These are phyloP conservation scores for Diarsia brunnea DNA, from an alignment of 2,888 invertebrate species.

Conservation along the genomic window DNA sequence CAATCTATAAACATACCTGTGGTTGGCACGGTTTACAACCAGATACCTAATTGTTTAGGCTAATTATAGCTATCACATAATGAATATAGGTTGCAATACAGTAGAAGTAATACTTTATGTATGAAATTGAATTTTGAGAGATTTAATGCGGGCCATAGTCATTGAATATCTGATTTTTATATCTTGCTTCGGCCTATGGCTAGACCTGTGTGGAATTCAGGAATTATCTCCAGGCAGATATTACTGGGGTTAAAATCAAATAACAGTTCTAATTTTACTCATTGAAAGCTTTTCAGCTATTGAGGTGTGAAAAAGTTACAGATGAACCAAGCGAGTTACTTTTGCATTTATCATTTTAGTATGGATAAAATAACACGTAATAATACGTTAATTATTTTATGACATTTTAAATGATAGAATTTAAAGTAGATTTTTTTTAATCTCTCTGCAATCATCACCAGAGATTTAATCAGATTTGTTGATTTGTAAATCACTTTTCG, in stretches of 20 bases:
- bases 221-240: background rate
- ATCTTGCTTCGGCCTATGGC: background rate
- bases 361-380: background rate
- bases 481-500: no score
- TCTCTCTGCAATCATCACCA: no score
- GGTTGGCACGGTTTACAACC: conserved; percentile 36
- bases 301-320: background rate
- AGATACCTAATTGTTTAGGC: conserved; percentile 27
- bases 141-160: background rate
- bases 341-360: background rate
- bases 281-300: background rate
- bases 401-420: background rate
- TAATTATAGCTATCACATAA: conserved; percentile 27
- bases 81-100: conserved; percentile 4
- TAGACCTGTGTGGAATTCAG: background rate
- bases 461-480: no score
- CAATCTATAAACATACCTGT: conserved; percentile 18
- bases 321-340: background rate
- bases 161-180: background rate
- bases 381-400: background rate
- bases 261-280: background rate
- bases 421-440: background rate
- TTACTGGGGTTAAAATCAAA: background rate
- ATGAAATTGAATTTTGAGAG: background rate
- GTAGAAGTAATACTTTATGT: background rate